A percentile compares a stretch with the other conserved stretches of the same genome.
These are phyloP conservation scores for Herpetotheres cachinnans DNA, from an alignment of 2,113 vertebrate species.

Conservation along the genomic window DNA sequence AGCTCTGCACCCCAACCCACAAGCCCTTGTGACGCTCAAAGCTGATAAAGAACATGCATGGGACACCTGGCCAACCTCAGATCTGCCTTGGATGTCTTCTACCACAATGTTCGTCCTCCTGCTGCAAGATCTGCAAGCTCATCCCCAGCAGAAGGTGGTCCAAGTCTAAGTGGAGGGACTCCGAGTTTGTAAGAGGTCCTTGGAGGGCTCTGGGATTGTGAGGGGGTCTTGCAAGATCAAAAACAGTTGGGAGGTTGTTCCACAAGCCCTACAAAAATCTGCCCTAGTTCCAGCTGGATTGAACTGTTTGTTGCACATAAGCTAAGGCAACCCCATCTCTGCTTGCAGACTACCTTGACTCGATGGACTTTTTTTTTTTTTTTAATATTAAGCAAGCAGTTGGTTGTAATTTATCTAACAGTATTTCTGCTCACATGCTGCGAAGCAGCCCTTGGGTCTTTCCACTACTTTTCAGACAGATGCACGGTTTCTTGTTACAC, in stretches of 20 bases:
- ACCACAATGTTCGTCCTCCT: conserved; percentile 77
- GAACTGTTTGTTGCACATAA: background rate
- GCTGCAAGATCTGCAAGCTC: conserved; percentile 82
- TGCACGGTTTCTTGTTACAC: background rate
- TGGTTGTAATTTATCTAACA: background rate
- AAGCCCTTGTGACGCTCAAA: background rate
- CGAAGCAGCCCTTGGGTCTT: background rate
- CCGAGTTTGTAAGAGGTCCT: background rate
- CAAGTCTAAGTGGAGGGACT: background rate
- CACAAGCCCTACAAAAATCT: background rate
- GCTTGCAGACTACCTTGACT: background rate
- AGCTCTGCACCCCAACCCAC: background rate
- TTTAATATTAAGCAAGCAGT: background rate
- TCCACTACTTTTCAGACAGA: background rate
- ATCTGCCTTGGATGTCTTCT: conserved; percentile 81
- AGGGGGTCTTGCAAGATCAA: background rate
- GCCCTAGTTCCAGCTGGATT: background rate
- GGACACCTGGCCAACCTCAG: background rate
- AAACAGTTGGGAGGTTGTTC: background rate
- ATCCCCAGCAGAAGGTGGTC: conserved; percentile 76
- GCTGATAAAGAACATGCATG: rapidly evolving
- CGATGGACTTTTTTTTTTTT: no score
- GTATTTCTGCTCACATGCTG: background rate
- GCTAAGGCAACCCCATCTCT: background rate
- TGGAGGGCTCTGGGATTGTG: background rate